A percentile compares a stretch with the other conserved stretches of the same genome.
These are phyloP conservation scores for Circaetus cinerascens DNA, from an alignment of 2,113 vertebrate species.

Conservation along the genomic window DNA sequence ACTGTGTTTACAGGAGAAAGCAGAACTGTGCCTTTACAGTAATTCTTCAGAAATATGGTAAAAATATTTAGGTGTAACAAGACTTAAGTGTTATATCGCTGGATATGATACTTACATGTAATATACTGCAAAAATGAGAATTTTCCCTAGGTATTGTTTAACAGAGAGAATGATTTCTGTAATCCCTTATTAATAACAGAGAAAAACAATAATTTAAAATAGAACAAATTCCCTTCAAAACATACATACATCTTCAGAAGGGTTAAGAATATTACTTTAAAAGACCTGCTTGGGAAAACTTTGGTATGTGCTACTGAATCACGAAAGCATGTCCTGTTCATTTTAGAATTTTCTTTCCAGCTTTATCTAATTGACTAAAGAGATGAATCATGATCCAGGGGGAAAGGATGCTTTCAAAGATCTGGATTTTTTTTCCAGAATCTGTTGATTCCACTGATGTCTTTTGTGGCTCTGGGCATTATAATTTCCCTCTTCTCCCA, in stretches of 20 bases:
- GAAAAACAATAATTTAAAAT: background rate
- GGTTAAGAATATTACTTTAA: background rate
- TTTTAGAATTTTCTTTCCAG: background rate
- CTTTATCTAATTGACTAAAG: background rate
- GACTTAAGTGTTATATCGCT: background rate
- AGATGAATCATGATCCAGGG: background rate
- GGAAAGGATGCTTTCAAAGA: background rate
- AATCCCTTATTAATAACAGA: background rate
- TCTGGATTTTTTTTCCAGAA: background rate
- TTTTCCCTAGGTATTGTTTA: background rate
- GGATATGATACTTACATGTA: background rate
- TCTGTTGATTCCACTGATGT: background rate
- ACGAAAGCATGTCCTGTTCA: background rate
- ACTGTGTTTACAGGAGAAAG: background rate
- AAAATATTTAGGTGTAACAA: background rate
- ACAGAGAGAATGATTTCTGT: background rate
- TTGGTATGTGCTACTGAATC: background rate
- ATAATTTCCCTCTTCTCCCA: background rate
- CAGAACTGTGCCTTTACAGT: background rate
- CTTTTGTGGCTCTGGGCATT: background rate
- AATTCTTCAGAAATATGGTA: background rate
- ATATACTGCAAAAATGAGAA: background rate
- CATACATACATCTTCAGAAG: background rate
- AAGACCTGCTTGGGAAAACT: background rate
- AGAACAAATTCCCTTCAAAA: background rate